A percentile compares a stretch with the other conserved stretches of the same genome.
Evolutionary conservation across 2,113 vertebrate species (phyloP).

Genomic region (Anthoscopus minutus): DNA sequence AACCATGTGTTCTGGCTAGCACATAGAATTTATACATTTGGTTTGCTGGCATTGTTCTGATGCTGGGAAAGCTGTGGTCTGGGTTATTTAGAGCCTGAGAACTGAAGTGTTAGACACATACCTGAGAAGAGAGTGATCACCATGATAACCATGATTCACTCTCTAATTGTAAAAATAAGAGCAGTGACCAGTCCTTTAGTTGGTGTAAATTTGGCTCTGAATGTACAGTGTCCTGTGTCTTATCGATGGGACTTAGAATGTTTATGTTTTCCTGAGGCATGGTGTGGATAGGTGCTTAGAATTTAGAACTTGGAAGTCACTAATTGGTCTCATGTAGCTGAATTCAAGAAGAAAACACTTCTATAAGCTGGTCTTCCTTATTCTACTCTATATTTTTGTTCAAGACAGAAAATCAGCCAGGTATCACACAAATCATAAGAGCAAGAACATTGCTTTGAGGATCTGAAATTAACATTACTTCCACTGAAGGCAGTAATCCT

Average conservation of each 20-base stretch:
- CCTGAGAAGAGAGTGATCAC: not conserved
- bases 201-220: not conserved
- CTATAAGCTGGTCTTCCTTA: not conserved
- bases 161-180: not conserved
- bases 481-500: not conserved
- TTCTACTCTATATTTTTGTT: not conserved
- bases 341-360: not conserved
- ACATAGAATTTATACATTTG: not conserved
- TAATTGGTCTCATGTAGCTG: not conserved
- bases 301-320: not conserved
- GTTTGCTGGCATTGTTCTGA: not conserved
- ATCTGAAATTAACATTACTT: not conserved
- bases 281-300: not conserved
- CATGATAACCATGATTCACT: not conserved
- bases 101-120: not conserved
- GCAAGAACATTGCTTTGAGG: accelerated
- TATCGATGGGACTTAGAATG: not conserved
- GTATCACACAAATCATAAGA: not conserved
- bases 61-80: not conserved
- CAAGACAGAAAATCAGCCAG: not conserved
- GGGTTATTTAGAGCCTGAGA: not conserved
- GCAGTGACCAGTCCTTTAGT: not conserved
- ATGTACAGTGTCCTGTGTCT: not conserved
- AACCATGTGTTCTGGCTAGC: accelerated
- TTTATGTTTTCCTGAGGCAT: not conserved